Evolutionary conservation across 2,888 invertebrate genomes (phyloP).

Genomic region (Nomada flava): DNA sequence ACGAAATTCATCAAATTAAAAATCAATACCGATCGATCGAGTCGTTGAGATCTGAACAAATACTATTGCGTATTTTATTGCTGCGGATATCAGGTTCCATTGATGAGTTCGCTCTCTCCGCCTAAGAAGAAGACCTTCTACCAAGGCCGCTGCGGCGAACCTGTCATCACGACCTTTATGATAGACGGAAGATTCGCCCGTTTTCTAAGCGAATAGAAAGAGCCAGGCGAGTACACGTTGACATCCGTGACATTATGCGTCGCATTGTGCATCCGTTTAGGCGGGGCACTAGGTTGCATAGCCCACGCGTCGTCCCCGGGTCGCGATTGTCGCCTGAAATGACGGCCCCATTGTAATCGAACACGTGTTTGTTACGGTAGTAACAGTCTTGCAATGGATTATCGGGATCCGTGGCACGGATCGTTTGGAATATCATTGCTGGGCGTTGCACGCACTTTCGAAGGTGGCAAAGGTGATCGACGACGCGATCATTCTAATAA

Average conservation of each 20-base stretch:
- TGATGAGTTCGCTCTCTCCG: not conserved
- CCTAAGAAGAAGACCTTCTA: not conserved
- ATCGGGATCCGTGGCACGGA: conserved; percentile 70
- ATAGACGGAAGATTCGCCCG: conserved; percentile 18
- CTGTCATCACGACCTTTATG: conserved; percentile 57
- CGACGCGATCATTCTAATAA: conserved; percentile 50
- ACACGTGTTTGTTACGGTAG: conserved; percentile 46
- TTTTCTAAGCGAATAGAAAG: not conserved
- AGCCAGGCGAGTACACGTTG: conserved; percentile 32
- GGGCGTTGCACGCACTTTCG: conserved; percentile 63
- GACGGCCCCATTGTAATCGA: conserved; percentile 67
- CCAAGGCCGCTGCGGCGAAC: conserved; percentile 25
- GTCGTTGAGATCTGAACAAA: no score
- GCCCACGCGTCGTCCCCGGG: conserved; percentile 75
- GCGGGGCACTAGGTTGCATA: conserved; percentile 73
- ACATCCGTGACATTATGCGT: conserved; percentile 44
- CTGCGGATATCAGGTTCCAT: conserved; percentile 25
- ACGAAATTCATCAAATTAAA: no score
- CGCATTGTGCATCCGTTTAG: conserved; percentile 73
- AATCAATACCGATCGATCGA: no score
- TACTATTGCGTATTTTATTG: no score
- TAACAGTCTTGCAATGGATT: conserved; percentile 73
- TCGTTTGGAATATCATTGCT: conserved; percentile 74
- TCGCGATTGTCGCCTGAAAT: conserved; percentile 68
- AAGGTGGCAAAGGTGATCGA: conserved; percentile 63